Conservation (phyloP, 1,140 invertebrate species). For the Eupristina koningsbergeri region DNA sequence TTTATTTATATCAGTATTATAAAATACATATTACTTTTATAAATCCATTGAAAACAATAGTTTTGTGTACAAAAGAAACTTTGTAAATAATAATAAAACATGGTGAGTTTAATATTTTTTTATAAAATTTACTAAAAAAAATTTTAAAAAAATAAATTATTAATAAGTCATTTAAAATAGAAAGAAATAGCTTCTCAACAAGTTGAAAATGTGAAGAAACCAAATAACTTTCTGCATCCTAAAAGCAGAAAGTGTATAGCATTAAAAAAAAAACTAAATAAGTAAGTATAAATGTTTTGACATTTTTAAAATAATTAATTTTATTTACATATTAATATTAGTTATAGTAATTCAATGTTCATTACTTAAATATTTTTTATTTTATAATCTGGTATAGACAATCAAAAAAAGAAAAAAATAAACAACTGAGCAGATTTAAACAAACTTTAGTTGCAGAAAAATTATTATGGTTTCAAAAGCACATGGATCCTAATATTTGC, state of each 20-base stretch:
- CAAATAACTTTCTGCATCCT: slow-evolving; percentile 78
- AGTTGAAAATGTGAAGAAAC: slow-evolving; percentile 73
- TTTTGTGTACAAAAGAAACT: too few species aligned
- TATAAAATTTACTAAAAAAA: neutral
- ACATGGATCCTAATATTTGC: slow-evolving; percentile 73
- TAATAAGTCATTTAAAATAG: neutral
- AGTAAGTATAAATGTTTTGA: slow-evolving; percentile 62
- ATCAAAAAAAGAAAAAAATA: slow-evolving; percentile 77
- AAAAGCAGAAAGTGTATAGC: slow-evolving; percentile 84
- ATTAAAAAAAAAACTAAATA: slow-evolving; percentile 79
- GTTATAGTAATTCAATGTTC: neutral
- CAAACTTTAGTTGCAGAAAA: slow-evolving; percentile 82
- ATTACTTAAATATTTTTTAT: slow-evolving; percentile 24
- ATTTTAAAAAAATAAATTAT: neutral
- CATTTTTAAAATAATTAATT: neutral
- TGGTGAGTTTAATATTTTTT: neutral
- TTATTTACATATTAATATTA: neutral
- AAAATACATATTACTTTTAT: too few species aligned
- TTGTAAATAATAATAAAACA: neutral
- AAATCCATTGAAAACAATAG: too few species aligned
- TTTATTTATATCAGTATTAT: too few species aligned
- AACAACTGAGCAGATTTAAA: slow-evolving; percentile 78
- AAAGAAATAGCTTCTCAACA: slow-evolving; percentile 37
- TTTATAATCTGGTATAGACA: slow-evolving; percentile 14
- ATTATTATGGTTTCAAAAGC: slow-evolving; percentile 80